A percentile compares a stretch with the other conserved stretches of the same genome.
phyloP scores from a whole-genome alignment of 2,113 vertebrate genomes.

The Hippocampus zosterae region DNA sequence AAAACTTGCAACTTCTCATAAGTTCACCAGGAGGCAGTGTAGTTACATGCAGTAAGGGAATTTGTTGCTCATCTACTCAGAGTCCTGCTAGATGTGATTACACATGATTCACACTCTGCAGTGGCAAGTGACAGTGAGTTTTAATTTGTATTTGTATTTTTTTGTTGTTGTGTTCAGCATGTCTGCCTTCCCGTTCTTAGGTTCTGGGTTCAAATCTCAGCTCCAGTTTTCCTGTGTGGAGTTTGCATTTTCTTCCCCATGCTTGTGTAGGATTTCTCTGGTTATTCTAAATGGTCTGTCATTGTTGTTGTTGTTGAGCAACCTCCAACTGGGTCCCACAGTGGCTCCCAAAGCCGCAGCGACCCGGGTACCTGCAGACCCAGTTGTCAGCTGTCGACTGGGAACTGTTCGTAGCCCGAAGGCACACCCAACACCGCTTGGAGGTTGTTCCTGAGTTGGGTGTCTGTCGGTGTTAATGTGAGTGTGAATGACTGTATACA shows the following conservation, averaged over 20 bases:
- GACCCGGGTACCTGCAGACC: too few relatives aligned
- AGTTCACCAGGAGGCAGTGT: slow-evolving; percentile 43
- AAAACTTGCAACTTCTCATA: background rate
- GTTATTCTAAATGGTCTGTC: background rate
- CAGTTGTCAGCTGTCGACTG: too few relatives aligned
- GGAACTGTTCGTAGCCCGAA: too few relatives aligned
- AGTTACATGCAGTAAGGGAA: background rate
- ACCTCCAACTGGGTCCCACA: too few relatives aligned
- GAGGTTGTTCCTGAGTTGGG: too few relatives aligned
- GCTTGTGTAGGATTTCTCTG: background rate
- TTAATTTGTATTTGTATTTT: too few relatives aligned
- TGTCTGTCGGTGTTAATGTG: background rate
- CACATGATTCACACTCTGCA: background rate
- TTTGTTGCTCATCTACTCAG: background rate
- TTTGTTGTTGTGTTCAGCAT: background rate
- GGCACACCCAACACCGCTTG: too few relatives aligned
- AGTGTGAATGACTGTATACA: background rate
- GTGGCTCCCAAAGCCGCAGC: too few relatives aligned
- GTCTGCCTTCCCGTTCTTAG: background rate
- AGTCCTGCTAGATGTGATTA: background rate
- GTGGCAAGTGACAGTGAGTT: too few relatives aligned
- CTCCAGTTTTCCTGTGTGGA: background rate
- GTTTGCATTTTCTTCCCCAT: background rate
- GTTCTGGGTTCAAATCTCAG: background rate
- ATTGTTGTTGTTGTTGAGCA: too few relatives aligned